Conservation (phyloP, 2,113 vertebrate genomes). For the Psilopsiagon aurifrons region DNA sequence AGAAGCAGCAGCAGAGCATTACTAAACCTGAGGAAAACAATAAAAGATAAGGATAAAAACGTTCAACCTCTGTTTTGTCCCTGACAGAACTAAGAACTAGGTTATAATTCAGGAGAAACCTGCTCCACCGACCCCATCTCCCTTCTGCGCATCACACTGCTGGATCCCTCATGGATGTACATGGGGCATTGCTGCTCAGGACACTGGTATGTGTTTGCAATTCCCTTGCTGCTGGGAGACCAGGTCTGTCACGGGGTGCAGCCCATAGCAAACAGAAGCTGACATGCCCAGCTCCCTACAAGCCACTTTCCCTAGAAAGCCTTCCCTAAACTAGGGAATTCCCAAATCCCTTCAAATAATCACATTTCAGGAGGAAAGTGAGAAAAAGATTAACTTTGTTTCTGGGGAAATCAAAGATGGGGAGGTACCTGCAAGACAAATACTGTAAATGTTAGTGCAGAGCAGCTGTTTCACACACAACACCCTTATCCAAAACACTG, state of each 20-base stretch:
- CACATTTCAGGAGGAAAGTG: accelerated
- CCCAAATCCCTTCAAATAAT: neutral
- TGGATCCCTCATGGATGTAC: neutral
- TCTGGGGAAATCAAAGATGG: neutral
- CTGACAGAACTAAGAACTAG: neutral
- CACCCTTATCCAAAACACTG: neutral
- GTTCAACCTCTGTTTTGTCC: neutral
- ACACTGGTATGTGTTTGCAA: neutral
- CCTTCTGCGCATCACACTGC: neutral
- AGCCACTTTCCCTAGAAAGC: neutral
- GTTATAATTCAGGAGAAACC: neutral
- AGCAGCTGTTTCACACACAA: accelerated
- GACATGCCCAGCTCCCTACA: neutral
- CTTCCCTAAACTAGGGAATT: neutral
- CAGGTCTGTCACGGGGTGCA: neutral
- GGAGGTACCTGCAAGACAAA: neutral
- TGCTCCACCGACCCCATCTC: neutral
- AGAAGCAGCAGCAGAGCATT: neutral
- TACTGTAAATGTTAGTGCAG: accelerated
- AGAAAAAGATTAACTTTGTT: neutral
- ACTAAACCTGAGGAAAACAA: neutral
- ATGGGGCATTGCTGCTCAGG: accelerated
- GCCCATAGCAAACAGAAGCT: neutral
- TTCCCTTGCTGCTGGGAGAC: neutral
- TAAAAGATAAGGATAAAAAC: neutral